Conservation (phyloP, 2,888 invertebrate species). For the Callimorpha dominula region DNA sequence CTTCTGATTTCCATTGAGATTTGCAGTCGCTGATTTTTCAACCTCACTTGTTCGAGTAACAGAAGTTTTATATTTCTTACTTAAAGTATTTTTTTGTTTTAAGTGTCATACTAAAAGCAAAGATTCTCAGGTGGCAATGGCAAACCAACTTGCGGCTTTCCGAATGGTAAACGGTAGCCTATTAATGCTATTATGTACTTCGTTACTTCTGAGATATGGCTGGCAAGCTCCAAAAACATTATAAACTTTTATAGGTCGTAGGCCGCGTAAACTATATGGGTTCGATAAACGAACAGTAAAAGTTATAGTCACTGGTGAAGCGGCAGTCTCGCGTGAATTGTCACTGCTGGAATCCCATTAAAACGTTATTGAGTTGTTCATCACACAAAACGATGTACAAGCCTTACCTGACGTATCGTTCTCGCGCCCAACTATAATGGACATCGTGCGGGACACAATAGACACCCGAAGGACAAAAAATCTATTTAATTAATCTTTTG, state of each 20-base stretch:
- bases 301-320: constrained; percentile 58
- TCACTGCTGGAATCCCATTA: constrained; percentile 81
- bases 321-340: constrained; percentile 76
- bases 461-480: constrained; percentile 58
- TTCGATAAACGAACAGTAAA: constrained; percentile 67
- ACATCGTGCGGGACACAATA: constrained; percentile 58
- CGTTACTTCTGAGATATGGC: not conserved
- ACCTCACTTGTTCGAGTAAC: constrained; percentile 46
- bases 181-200: no score
- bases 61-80: constrained; percentile 43
- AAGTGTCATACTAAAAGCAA: constrained; percentile 15
- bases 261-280: constrained; percentile 65
- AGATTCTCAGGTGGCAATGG: not conserved
- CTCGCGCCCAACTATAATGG: constrained; percentile 66
- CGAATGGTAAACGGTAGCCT: not conserved
- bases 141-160: no score
- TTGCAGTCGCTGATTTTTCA: constrained; percentile 49
- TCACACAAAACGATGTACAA: constrained; percentile 66
- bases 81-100: constrained; percentile 15
- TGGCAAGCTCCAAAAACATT: constrained; percentile 6
- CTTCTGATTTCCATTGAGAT: constrained; percentile 58
- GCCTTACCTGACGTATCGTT: constrained; percentile 57
- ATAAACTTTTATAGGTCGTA: constrained; percentile 63
- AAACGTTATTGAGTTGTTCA: constrained; percentile 80
- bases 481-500: constrained; percentile 39